phyloP scores from a whole-genome alignment of 2,797 vertebrate species.

The Okamejei kenojei region DNA sequence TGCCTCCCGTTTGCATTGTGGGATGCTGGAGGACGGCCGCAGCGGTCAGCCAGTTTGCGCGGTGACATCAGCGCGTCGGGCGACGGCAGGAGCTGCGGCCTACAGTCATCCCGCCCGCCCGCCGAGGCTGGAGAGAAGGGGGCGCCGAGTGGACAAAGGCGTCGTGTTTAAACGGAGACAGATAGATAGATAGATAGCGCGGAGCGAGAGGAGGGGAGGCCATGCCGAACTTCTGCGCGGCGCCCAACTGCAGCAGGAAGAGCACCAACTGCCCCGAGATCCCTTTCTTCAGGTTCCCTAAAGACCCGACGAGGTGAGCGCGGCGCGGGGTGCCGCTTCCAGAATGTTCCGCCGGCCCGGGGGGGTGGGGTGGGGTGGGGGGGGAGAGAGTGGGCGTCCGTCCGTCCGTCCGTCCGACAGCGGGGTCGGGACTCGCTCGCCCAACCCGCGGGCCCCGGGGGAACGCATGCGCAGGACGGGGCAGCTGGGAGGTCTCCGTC shows the following conservation, averaged over 20 bases:
- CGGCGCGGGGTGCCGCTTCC: background rate
- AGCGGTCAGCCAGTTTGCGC: background rate
- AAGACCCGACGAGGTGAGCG: slow-evolving; percentile 62
- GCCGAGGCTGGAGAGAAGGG: background rate
- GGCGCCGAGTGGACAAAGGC: background rate
- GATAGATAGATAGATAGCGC: no score
- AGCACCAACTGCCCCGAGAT: slow-evolving; percentile 55
- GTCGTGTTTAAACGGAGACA: background rate
- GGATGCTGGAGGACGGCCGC: slow-evolving; percentile 40
- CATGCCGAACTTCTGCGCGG: slow-evolving; percentile 67
- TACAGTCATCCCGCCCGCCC: no score
- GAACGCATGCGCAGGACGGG: no score
- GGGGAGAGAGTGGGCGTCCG: no score
- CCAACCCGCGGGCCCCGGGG: no score
- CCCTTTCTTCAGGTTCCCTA: slow-evolving; percentile 67
- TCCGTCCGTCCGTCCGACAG: no score
- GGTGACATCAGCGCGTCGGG: background rate
- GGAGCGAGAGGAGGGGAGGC: no score
- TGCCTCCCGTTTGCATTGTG: slow-evolving; percentile 45
- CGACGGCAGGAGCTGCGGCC: background rate
- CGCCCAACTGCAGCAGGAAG: slow-evolving; percentile 56
- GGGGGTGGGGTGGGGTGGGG: no score
- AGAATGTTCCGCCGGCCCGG: background rate
- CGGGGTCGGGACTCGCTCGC: no score
- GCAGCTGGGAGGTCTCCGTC: no score